Evolutionary conservation across 1,140 invertebrate species (phyloP), one percentile per base, ranked within the genome.

Genomic region (Diachasmimorpha longicaudata): DNA sequence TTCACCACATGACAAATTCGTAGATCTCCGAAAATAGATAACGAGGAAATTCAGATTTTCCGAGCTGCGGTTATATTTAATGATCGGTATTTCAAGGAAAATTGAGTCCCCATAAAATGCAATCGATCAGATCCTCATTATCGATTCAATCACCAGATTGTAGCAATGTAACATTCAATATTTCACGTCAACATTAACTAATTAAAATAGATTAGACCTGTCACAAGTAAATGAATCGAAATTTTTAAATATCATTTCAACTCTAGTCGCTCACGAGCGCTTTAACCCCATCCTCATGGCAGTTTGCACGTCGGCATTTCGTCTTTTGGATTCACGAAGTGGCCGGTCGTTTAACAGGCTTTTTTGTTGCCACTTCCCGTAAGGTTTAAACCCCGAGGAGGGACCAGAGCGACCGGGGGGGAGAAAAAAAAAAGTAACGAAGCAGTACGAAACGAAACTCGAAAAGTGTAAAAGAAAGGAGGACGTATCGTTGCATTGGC

Each of bases 401-500:
- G n/a, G 76, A 68, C 23, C 16, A 39, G 67, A 36, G 63, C 67
- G 72, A 48, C 66, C n/a, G 67, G 66, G 48, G 46, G 13, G 39
- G 46, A 63, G 79, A 80, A 68, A 69, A 58, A 46, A 71, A 69
- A 39, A 70, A 48, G 39, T n/a, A 19, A 55, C 68, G 44, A 23
- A 66, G 16, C 13, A 14, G 67, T 37, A 72, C 36, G 69, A 46
- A 70, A 74, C 36, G 21, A 42, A 78, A 48, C 23, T 46, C 39
- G 71, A 68, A 46, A 75, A 75, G 72, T 46, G 75, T 69, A 46
- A 70, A 79, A 67, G 19, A 46, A 37, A 74, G 36, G 36, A 48
- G 74, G 39, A 69, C 74, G 78, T 83, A 84, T 81, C 82, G 83
- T 79, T 77, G 79, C 78, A 73, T 77, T 72, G 21, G 71, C 66